Conservation (phyloP, 2,113 vertebrate genomes). For the Datnioides undecimradiatus region DNA sequence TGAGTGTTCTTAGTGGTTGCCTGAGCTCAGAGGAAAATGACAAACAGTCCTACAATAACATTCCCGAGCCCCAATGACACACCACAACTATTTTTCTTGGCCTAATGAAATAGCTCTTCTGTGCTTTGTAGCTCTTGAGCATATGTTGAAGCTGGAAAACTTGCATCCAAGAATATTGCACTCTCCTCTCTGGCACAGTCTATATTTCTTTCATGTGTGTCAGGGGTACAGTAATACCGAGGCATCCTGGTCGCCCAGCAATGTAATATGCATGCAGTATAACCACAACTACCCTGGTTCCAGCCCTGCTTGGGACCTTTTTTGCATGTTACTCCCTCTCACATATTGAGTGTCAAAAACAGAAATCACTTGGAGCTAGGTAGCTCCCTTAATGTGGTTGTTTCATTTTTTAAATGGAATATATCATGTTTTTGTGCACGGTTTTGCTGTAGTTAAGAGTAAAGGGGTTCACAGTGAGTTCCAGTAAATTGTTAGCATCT, state of each 20-base stretch:
- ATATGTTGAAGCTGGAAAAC: not conserved
- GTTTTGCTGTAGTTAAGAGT: not conserved
- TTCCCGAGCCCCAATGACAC: conserved; percentile 11
- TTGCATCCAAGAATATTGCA: not conserved
- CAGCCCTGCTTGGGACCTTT: not conserved
- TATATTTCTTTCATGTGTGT: conserved; percentile 3
- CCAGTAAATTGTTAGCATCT: conserved; percentile 36
- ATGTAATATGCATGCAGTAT: not conserved
- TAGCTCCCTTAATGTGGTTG: not conserved
- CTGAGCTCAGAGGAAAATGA: conserved; percentile 15
- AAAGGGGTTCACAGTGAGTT: not conserved
- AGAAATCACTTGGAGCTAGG: not conserved
- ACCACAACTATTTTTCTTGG: conserved; percentile 35
- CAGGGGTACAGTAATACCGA: not conserved
- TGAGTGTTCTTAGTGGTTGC: conserved; percentile 20
- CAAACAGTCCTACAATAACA: conserved; percentile 11
- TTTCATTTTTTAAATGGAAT: not conserved
- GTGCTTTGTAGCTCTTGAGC: conserved; percentile 15
- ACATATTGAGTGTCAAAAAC: not conserved
- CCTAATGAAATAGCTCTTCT: conserved; percentile 1
- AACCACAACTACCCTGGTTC: not conserved
- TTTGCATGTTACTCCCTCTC: not conserved
- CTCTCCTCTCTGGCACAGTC: not conserved
- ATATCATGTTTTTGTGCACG: not conserved
- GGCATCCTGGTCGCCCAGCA: not conserved